A percentile compares a stretch with the other conserved stretches of the same genome.
These are phyloP conservation scores for Ceratotherium simum DNA, from an alignment of 2,113 vertebrate species.

Conservation along the genomic window DNA sequence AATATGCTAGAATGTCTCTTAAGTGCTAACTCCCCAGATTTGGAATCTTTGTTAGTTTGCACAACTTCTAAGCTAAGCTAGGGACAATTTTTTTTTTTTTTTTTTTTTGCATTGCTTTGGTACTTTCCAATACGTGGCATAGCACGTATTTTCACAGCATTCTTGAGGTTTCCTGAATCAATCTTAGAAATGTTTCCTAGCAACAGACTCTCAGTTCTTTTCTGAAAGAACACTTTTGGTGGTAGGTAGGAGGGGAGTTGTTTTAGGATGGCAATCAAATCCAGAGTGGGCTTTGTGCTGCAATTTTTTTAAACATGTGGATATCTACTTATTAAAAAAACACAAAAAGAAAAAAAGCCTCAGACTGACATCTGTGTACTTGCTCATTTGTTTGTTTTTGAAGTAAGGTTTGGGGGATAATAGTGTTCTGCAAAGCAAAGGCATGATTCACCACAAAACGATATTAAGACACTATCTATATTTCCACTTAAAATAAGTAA, in stretches of 20 bases:
- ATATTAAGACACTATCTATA: not conserved
- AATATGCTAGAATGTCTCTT: not conserved
- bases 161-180: conserved; percentile 83
- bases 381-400: not conserved
- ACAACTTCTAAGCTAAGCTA: not conserved
- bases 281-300: conserved; percentile 25
- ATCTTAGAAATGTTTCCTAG: conserved; percentile 86
- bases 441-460: not conserved
- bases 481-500: not conserved
- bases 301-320: not conserved
- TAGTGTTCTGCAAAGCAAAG: not conserved
- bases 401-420: not conserved
- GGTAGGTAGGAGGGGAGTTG: not conserved
- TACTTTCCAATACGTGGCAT: conserved; percentile 76
- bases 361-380: not conserved
- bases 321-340: conserved; percentile 38
- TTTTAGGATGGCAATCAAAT: conserved; percentile 56
- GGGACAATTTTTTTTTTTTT: not conserved
- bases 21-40: not conserved
- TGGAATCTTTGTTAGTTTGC: not conserved
- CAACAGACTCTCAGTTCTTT: conserved; percentile 79
- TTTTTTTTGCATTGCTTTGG: conserved; percentile 63
- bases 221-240: conserved; percentile 77
- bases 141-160: conserved; percentile 81
- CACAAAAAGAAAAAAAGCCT: not conserved